phyloP scores from a whole-genome alignment of 2,888 invertebrate genomes.

The Brenthis hecate region DNA sequence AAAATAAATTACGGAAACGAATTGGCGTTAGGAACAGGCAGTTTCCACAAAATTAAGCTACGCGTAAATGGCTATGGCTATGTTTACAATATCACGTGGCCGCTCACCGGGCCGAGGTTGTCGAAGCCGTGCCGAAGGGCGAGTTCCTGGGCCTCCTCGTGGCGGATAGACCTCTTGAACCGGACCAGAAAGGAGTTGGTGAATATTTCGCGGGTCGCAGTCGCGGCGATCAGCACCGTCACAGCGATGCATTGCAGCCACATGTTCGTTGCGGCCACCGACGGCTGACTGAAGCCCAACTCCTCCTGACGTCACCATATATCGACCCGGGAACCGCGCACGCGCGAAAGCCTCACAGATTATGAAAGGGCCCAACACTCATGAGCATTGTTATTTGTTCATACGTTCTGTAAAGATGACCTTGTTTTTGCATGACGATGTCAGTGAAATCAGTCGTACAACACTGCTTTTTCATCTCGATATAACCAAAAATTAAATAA shows the following conservation, averaged over 20 bases:
- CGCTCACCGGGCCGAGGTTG: slow-evolving; percentile 96
- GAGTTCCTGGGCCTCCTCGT: slow-evolving; percentile 89
- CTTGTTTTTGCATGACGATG: slow-evolving; percentile 33
- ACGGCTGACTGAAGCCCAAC: slow-evolving; percentile 72
- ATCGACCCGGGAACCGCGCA: slow-evolving; percentile 71
- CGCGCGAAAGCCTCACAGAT: slow-evolving; percentile 62
- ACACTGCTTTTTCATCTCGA: slow-evolving; percentile 4
- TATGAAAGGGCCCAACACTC: slow-evolving; percentile 55
- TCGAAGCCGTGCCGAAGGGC: slow-evolving; percentile 96
- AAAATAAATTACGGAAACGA: slow-evolving; percentile 14
- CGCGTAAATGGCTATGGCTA: slow-evolving; percentile 47
- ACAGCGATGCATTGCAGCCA: slow-evolving; percentile 75
- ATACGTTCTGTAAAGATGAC: slow-evolving; percentile 38
- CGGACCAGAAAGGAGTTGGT: slow-evolving; percentile 98
- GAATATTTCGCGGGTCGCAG: slow-evolving; percentile 87
- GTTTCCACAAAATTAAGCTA: slow-evolving; percentile 30
- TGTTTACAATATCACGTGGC: slow-evolving; percentile 79
- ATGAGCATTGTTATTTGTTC: slow-evolving; percentile 56
- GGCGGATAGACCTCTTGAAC: slow-evolving; percentile 90
- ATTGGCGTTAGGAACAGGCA: slow-evolving; percentile 23
- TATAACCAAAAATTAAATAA: neutral
- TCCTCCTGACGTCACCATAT: slow-evolving; percentile 72
- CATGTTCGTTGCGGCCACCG: slow-evolving; percentile 72
- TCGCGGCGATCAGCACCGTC: slow-evolving; percentile 68
- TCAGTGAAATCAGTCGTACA: slow-evolving; percentile 1